Evolutionary conservation across 2,113 vertebrate species (phyloP).

Genomic region (Eira barbara): DNA sequence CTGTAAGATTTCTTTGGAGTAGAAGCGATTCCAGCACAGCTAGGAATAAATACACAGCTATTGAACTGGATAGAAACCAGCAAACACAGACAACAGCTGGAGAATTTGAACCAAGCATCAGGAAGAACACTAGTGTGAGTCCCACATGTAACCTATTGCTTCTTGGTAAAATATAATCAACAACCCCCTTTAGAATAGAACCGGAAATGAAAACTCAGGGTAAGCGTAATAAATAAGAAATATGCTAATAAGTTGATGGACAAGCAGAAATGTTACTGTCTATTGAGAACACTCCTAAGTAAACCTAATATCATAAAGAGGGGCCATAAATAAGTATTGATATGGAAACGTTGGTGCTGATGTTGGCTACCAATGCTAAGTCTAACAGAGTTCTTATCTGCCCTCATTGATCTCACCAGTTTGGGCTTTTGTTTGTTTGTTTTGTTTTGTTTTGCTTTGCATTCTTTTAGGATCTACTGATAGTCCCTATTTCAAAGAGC

Average conservation of each 20-base stretch:
- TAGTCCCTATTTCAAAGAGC: slow-evolving; percentile 36
- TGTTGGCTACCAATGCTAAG: not conserved
- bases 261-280: not conserved
- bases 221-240: slow-evolving; percentile 1
- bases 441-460: too few relatives aligned
- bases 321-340: not conserved
- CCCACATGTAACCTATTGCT: not conserved
- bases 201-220: not conserved
- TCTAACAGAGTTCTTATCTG: slow-evolving; percentile 17
- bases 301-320: not conserved
- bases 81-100: not conserved
- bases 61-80: not conserved
- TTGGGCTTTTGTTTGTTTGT: not conserved
- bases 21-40: not conserved
- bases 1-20: not conserved
- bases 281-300: not conserved
- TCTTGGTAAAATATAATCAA: not conserved
- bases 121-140: not conserved
- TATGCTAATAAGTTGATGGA: not conserved
- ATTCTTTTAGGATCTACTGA: slow-evolving; percentile 7
- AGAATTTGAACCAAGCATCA: not conserved
- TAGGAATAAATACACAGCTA: not conserved
- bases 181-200: not conserved
- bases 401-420: slow-evolving; percentile 24
- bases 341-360: slow-evolving; percentile 30